Conservation (phyloP, 2,888 invertebrate genomes). For the Harpagoxenus sublaevis region DNA sequence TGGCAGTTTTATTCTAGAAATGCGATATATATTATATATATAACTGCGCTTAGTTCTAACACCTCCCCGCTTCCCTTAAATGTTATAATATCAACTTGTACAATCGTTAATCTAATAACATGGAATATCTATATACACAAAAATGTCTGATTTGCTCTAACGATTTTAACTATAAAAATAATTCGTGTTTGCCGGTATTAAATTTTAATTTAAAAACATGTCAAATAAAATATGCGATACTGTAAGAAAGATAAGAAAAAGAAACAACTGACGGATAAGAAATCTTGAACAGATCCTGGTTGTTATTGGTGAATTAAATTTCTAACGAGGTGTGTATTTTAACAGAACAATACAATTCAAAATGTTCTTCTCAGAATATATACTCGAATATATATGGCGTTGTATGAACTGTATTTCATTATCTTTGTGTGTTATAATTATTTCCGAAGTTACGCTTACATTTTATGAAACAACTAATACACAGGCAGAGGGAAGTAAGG, state of each 20-base stretch:
- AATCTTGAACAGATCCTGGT: not conserved
- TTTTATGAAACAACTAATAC: not conserved
- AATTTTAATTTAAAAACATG: not conserved
- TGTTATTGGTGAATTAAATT: not conserved
- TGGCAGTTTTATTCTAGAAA: constrained; percentile 3
- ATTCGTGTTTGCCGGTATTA: not conserved
- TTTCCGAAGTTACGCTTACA: constrained; percentile 18
- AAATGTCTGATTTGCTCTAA: not conserved
- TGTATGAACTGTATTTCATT: constrained; percentile 3
- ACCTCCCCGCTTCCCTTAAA: not conserved
- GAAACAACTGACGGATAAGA: not conserved
- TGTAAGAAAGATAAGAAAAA: not conserved
- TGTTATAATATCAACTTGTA: not conserved
- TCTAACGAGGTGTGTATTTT: not conserved
- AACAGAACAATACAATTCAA: not conserved
- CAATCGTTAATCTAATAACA: not conserved
- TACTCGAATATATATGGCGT: not conserved
- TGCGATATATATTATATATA: not conserved
- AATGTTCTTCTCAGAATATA: not conserved
- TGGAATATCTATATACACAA: not conserved
- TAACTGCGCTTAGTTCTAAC: not conserved
- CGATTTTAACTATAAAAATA: not conserved
- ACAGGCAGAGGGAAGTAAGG: not conserved
- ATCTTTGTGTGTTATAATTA: constrained; percentile 8
- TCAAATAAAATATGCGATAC: not conserved